Conservation (phyloP, 2,797 vertebrate genomes). For the Myripristis murdjan region DNA sequence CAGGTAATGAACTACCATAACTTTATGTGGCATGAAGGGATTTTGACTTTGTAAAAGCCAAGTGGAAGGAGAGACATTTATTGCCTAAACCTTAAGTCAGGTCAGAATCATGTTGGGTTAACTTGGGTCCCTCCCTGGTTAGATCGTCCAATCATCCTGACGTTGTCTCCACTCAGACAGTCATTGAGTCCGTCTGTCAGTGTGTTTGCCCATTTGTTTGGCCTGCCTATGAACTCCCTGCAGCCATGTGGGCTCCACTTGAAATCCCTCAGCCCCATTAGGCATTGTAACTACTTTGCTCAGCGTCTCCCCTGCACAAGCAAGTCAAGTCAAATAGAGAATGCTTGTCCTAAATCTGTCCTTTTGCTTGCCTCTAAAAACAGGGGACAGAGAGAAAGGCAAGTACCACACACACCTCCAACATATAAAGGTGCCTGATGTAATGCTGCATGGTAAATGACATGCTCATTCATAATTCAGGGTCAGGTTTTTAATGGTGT, state of each 20-base stretch:
- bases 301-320: constrained; percentile 55
- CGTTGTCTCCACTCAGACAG: constrained; percentile 53
- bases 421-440: constrained; percentile 58
- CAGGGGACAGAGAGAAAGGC: constrained; percentile 36
- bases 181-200: constrained; percentile 58
- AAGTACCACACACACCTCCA: constrained; percentile 47
- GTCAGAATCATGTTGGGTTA: constrained; percentile 38
- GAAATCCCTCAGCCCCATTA: constrained; percentile 69
- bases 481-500: constrained; percentile 71
- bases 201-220: constrained; percentile 9
- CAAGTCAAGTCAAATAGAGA: constrained; percentile 46
- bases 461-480: constrained; percentile 81
- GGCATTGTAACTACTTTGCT: constrained; percentile 48
- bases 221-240: constrained; percentile 38
- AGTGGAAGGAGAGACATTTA: constrained; percentile 1
- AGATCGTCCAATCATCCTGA: constrained; percentile 59
- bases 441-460: constrained; percentile 61
- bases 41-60: constrained; percentile 13
- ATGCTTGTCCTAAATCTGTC: constrained; percentile 73
- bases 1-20: not conserved
- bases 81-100: constrained; percentile 13
- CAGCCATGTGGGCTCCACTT: constrained; percentile 47
- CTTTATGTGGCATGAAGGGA: not conserved
- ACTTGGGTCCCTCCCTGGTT: constrained; percentile 30
- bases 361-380: constrained; percentile 47